These are phyloP conservation scores for Alexandromys fortis DNA, from an alignment of 2,113 vertebrate genomes.

Conservation along the genomic window DNA sequence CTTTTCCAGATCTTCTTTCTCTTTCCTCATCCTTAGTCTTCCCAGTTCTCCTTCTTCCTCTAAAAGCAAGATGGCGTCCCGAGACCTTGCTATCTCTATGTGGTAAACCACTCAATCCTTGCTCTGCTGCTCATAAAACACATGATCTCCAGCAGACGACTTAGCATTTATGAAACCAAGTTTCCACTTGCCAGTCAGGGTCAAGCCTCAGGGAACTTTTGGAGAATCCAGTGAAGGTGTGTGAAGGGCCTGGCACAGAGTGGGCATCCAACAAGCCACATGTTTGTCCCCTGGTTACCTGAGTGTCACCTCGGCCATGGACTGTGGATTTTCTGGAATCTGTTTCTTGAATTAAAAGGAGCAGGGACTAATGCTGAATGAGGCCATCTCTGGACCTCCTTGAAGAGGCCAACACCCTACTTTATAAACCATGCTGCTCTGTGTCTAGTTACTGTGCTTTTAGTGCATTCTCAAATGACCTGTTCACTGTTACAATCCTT, in stretches of 20 bases:
- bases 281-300: not conserved
- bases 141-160: not conserved
- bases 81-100: no score
- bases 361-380: not conserved
- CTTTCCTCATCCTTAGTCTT: not conserved
- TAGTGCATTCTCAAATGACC: not conserved
- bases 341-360: not conserved
- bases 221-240: not conserved
- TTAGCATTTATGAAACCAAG: conserved; percentile 34
- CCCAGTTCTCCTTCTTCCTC: not conserved
- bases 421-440: not conserved
- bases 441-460: not conserved
- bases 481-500: not conserved
- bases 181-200: conserved; percentile 15
- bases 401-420: not conserved
- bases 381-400: not conserved
- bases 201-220: not conserved
- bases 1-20: not conserved
- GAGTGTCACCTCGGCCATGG: not conserved
- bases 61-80: not conserved
- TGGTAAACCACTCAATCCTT: not conserved
- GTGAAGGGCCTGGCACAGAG: not conserved
- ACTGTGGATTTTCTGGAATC: not conserved
- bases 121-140: not conserved
- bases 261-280: not conserved